These are phyloP conservation scores for Xiphydria camelus DNA, from an alignment of 2,888 invertebrate genomes.

Conservation along the genomic window DNA sequence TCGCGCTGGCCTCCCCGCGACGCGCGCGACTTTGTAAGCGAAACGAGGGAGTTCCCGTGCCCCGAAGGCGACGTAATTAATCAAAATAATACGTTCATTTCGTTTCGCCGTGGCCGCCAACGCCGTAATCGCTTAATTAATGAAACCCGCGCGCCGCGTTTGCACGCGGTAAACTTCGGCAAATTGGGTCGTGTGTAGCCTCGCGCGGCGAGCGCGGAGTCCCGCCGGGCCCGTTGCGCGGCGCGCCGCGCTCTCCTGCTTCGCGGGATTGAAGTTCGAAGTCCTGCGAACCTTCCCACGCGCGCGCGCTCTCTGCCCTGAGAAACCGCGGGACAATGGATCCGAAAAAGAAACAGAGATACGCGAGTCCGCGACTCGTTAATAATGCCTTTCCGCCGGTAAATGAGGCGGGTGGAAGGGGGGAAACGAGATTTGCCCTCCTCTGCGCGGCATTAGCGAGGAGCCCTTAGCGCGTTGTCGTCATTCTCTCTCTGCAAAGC, in stretches of 20 bases:
- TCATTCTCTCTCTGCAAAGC: not conserved
- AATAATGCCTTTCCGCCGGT: conserved; percentile 54
- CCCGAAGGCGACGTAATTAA: conserved; percentile 36
- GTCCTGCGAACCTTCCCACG: conserved; percentile 57
- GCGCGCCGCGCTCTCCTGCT: no score
- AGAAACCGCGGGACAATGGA: conserved; percentile 54
- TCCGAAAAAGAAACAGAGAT: no score
- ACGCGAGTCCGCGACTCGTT: conserved; percentile 38
- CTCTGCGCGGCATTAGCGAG: no score
- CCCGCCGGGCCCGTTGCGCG: conserved; percentile 10
- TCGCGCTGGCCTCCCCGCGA: no score
- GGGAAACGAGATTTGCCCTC: no score
- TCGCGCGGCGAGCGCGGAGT: no score
- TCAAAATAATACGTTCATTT: conserved; percentile 43
- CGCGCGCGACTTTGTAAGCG: no score
- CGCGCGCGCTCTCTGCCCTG: conserved; percentile 38
- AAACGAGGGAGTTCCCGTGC: no score
- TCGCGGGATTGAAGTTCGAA: conserved; percentile 47
- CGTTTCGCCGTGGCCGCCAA: conserved; percentile 21
- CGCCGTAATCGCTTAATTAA: conserved; percentile 44
- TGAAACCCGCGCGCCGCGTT: conserved; percentile 17
- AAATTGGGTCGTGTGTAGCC: conserved; percentile 51
- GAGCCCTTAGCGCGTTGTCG: not conserved
- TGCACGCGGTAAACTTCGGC: conserved; percentile 19
- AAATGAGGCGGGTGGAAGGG: conserved; percentile 29